Conservation (phyloP, 2,888 invertebrate species). For the Brachylomia viminalis region DNA sequence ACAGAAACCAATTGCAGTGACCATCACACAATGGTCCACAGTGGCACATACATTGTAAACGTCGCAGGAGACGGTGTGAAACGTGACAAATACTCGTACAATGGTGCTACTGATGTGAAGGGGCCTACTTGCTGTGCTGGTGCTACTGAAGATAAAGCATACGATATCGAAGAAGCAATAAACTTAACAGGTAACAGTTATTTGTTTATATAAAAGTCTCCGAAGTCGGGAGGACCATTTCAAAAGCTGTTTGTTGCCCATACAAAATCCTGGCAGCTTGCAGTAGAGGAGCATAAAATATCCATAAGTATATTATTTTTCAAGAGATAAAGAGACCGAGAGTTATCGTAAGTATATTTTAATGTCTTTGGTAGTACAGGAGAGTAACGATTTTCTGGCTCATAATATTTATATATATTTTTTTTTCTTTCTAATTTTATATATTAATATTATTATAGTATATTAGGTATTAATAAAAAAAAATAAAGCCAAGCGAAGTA, state of each 20-base stretch:
- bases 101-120: background rate
- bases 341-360: background rate
- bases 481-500: background rate
- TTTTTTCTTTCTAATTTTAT: too few relatives aligned
- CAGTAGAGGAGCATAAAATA: background rate
- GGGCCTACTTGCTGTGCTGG: too few relatives aligned
- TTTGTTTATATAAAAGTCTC: background rate
- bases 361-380: background rate
- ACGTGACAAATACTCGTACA: conserved; percentile 16
- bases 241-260: too few relatives aligned
- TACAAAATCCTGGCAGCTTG: background rate
- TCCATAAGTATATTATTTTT: background rate
- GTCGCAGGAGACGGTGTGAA: background rate
- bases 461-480: background rate
- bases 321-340: background rate
- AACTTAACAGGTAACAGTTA: conserved; percentile 69
- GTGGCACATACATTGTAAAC: conserved; percentile 27
- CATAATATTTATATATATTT: too few relatives aligned
- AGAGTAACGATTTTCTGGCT: background rate
- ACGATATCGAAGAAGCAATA: conserved; percentile 74
- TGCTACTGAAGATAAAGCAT: conserved; percentile 41
- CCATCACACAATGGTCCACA: conserved; percentile 15
- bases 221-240: background rate
- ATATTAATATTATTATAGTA: too few relatives aligned
- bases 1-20: background rate